A percentile compares a stretch with the other conserved stretches of the same genome.
Conservation (phyloP, 2,113 vertebrate genomes). For the Buteo buteo region DNA sequence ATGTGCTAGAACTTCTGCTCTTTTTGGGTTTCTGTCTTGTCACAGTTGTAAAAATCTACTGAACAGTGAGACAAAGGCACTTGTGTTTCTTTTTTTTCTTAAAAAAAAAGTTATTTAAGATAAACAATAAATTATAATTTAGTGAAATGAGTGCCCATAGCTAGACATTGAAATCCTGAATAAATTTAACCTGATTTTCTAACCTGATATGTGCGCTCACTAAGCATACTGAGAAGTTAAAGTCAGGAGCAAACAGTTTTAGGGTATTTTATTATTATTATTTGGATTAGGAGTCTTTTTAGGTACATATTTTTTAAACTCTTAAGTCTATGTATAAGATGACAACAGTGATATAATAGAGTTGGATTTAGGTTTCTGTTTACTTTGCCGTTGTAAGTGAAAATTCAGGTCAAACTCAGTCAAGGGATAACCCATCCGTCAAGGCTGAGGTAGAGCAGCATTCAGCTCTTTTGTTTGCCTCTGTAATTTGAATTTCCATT, state of each 20-base stretch:
- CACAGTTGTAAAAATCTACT: background rate
- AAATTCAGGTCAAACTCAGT: constrained; percentile 31
- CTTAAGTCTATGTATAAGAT: background rate
- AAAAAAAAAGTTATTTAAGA: background rate
- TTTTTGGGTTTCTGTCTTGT: background rate
- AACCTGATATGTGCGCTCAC: background rate
- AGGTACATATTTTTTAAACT: background rate
- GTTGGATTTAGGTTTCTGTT: constrained; percentile 14
- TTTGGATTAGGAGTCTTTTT: background rate
- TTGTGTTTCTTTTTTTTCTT: background rate
- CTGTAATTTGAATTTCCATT: constrained; percentile 49
- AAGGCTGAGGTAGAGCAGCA: background rate
- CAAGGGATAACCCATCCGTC: background rate
- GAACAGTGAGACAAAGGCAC: background rate
- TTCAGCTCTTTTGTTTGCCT: constrained; percentile 26
- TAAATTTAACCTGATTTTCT: background rate
- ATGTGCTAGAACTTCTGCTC: background rate
- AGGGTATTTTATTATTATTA: background rate
- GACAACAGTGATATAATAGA: background rate
- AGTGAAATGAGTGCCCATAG: background rate
- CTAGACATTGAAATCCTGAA: background rate
- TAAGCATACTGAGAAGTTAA: background rate
- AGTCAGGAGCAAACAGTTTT: background rate
- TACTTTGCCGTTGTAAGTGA: constrained; percentile 34
- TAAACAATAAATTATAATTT: background rate